Conservation (phyloP, 37 sponge, comb jelly and placozoan species). For the Halisarca cf. caerulea region DNA sequence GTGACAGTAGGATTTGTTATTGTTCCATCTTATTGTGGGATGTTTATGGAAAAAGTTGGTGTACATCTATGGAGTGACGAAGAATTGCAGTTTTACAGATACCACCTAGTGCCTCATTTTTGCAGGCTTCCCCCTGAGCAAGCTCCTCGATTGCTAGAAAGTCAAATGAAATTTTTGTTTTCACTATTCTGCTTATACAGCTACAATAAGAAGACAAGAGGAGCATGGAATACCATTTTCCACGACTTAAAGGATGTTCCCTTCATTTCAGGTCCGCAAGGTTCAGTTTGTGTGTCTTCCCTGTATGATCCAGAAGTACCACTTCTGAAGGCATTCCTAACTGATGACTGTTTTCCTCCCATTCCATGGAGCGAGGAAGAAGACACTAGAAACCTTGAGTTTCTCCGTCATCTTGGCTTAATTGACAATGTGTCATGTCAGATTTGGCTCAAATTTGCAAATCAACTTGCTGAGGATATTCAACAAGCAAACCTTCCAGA, state of each 20-base stretch:
- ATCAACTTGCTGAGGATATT: background rate
- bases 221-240: background rate
- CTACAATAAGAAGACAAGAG: too few species aligned
- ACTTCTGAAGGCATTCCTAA: background rate
- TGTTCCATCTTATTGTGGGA: background rate
- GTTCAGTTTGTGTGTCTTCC: background rate
- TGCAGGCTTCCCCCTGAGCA: too few species aligned
- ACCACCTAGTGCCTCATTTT: too few species aligned
- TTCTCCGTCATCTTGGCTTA: background rate
- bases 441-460: background rate
- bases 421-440: background rate
- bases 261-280: background rate
- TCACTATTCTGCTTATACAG: too few species aligned
- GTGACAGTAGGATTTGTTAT: background rate
- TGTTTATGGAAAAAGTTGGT: slow-evolving; percentile 7
- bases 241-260: background rate
- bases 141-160: too few species aligned
- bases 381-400: background rate
- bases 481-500: background rate
- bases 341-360: background rate
- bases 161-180: too few species aligned
- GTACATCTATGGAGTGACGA: background rate
- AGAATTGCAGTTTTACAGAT: too few species aligned
- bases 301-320: background rate
- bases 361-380: background rate